A percentile compares a stretch with the other conserved stretches of the same genome.
Conservation (phyloP, 2,888 invertebrate species). For the Odontocolon sp. region DNA sequence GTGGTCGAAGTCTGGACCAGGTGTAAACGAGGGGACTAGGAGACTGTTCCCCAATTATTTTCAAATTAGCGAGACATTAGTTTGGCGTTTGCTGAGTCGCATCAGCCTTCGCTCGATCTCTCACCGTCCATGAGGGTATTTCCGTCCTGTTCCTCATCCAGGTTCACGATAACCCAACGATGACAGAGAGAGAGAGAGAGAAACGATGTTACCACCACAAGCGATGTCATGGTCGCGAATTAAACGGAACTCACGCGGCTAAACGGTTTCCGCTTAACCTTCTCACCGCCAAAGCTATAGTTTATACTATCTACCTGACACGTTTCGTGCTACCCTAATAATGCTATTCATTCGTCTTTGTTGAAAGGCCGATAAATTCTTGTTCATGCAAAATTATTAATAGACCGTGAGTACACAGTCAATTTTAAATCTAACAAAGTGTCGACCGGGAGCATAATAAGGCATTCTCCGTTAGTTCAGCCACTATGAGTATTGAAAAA, state of each 20-base stretch:
- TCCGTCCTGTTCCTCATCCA: constrained; percentile 14
- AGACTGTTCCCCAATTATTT: constrained; percentile 47
- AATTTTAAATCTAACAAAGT: too few species aligned
- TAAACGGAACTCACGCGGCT: background rate
- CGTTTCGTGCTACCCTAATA: too few species aligned
- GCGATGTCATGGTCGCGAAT: background rate
- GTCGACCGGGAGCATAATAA: too few species aligned
- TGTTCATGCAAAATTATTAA: too few species aligned
- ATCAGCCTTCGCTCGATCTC: constrained; percentile 45
- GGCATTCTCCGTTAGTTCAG: too few species aligned
- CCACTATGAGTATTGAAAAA: too few species aligned
- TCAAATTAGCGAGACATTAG: constrained; percentile 52
- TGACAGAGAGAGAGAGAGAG: constrained; percentile 38
- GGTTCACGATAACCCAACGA: constrained; percentile 24
- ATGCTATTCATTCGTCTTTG: too few species aligned
- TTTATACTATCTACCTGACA: background rate
- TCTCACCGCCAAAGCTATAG: background rate
- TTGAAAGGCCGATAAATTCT: too few species aligned
- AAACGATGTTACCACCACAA: constrained; percentile 17
- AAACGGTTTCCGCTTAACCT: constrained; percentile 1
- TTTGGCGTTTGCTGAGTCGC: constrained; percentile 27
- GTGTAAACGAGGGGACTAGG: constrained; percentile 37
- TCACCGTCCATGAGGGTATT: constrained; percentile 61
- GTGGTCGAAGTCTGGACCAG: constrained; percentile 39
- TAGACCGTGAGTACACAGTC: too few species aligned